Conservation (phyloP, 2,888 invertebrate genomes). For the Pyrrhosoma nymphula region DNA sequence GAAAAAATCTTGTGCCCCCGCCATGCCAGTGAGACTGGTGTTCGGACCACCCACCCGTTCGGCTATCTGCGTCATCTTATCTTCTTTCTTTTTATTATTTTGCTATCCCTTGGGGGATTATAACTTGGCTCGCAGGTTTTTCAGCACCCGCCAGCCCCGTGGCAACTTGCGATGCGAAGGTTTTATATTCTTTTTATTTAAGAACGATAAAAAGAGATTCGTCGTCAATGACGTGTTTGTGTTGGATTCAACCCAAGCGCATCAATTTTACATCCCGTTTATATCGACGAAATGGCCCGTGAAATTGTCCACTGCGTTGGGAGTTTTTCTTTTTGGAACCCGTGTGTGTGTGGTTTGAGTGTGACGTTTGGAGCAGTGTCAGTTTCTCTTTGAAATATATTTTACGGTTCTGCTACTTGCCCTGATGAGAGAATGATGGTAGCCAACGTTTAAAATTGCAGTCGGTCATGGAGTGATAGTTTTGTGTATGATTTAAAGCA, state of each 20-base stretch:
- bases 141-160: not conserved
- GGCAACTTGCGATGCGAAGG: not conserved
- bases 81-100: not conserved
- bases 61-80: constrained; percentile 1
- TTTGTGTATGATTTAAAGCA: too few relatives aligned
- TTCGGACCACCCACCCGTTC: not conserved
- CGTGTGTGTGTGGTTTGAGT: not conserved
- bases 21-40: not conserved
- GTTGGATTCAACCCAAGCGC: not conserved
- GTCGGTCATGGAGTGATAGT: too few relatives aligned
- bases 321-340: not conserved
- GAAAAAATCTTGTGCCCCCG: not conserved
- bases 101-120: not conserved
- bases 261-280: not conserved
- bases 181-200: not conserved
- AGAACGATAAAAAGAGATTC: not conserved
- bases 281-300: not conserved
- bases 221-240: not conserved
- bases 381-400: too few relatives aligned
- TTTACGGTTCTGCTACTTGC: too few relatives aligned
- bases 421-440: too few relatives aligned
- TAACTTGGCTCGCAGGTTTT: not conserved
- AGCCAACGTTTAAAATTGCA: too few relatives aligned
- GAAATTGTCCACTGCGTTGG: not conserved
- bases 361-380: too few relatives aligned